Evolutionary conservation across 2,797 vertebrate species (phyloP), one percentile per base, ranked within the genome.

Genomic region (Spinus pinus): DNA sequence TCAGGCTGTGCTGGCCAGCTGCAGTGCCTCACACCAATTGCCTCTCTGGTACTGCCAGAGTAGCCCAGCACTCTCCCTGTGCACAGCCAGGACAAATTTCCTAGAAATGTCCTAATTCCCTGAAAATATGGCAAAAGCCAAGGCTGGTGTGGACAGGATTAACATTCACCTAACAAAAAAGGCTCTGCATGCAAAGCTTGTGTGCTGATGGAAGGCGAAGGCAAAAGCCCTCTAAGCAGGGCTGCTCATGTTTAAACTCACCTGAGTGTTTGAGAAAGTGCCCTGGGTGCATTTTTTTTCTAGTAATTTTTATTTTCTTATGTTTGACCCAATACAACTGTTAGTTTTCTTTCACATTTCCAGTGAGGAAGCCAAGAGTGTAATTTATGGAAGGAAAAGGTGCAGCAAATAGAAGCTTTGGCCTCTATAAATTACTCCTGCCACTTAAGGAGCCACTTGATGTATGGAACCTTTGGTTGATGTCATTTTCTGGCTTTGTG

Each of bases 311-410:
- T 53, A 54, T 35, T 64, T 81, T 73, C 9, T 4, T 74, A 8
- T 10, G 3, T 56, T 61, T 7, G 5, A 69, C 42, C n/a, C 54
- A 31, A 15, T 24, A n/a, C 24, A 74, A 65, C 47, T 47, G 12
- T 70, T 74, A 65, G 31, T 28, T 75, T 69, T 66, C 62, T 75
- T 88, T 46, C 5, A 3, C 19, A 16, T 83, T 56, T 67, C 71
- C 51, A 58, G 54, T 4, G 47, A 42, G 67, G 56, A 85, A 79
- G 54, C 42, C 83, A 93, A 41, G 66, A 79, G 44, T 18, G 3
- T 62, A 70, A 94, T 87, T 87, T 60, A 66, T 72, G 37, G 64
- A 42, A 80, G 51, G 44, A 85, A 87, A 92, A 85, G 70, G 74
- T 85, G 44, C 50, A 75, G 67, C 28, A 86, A 57, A 87, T 42